Conservation (phyloP, 2,888 invertebrate genomes). For the Caenorhabditis doughertyi region DNA sequence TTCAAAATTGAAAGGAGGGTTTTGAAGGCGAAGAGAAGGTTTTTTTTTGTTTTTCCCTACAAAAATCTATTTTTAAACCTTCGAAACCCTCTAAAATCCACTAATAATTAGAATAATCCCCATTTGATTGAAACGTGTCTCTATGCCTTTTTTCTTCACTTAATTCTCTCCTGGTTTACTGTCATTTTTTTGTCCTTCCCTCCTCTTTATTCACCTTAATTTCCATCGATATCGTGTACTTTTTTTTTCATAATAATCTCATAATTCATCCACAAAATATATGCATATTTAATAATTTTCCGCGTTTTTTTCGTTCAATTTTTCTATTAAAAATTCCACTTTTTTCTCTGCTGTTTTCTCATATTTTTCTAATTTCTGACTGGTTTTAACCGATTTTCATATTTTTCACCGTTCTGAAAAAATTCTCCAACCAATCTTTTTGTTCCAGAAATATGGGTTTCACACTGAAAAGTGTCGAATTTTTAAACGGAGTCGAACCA, state of each 20-base stretch:
- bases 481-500: conserved; percentile 48
- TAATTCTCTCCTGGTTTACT: background rate
- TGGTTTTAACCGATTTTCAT: conserved; percentile 1
- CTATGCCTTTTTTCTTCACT: background rate
- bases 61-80: background rate
- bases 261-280: background rate
- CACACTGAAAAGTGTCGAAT: conserved; percentile 55
- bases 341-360: background rate
- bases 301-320: conserved; percentile 6
- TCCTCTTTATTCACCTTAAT: background rate
- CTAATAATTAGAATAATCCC: background rate
- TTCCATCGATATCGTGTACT: conserved; percentile 5
- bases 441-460: conserved; percentile 34
- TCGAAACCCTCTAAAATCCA: conserved; percentile 24
- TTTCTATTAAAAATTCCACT: background rate
- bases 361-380: background rate
- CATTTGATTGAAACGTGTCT: background rate
- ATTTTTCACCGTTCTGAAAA: no score
- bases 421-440: background rate
- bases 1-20: no score
- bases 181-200: background rate
- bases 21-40: no score
- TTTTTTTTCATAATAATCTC: conserved; percentile 19
- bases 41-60: no score
- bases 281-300: background rate